Conservation (phyloP, 2,113 vertebrate species). For the Atherinomorus stipes region DNA sequence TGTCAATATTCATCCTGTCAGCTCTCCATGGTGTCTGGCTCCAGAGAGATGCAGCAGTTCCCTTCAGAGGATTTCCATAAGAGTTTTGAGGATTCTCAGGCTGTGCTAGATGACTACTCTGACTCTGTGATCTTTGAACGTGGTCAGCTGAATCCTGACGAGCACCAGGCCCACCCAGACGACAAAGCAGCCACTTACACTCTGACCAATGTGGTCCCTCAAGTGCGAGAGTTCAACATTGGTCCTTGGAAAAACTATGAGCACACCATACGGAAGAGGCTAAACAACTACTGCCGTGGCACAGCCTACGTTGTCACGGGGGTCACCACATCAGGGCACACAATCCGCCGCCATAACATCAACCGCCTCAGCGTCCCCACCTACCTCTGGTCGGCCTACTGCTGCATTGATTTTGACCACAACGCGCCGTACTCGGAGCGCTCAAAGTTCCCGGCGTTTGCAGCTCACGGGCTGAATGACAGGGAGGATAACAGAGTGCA, state of each 20-base stretch:
- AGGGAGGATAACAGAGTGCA: constrained; percentile 53
- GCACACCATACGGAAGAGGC: constrained; percentile 66
- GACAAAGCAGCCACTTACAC: constrained; percentile 84
- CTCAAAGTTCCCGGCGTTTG: constrained; percentile 72
- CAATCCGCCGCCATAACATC: constrained; percentile 69
- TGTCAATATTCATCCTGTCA: constrained; percentile 23
- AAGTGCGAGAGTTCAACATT: constrained; percentile 77
- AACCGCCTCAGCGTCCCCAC: constrained; percentile 74
- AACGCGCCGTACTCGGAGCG: constrained; percentile 73
- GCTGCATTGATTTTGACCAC: constrained; percentile 73
- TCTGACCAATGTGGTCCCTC: constrained; percentile 86
- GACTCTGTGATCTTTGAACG: constrained; percentile 73
- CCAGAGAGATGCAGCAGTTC: constrained; percentile 66
- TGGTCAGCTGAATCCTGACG: constrained; percentile 83
- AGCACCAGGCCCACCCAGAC: constrained; percentile 74
- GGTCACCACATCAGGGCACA: constrained; percentile 70
- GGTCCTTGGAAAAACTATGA: constrained; percentile 82
- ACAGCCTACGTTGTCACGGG: constrained; percentile 71
- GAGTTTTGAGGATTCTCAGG: constrained; percentile 72
- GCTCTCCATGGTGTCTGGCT: constrained; percentile 54
- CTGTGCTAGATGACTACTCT: constrained; percentile 76
- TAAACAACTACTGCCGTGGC: constrained; percentile 80
- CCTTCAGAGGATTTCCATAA: constrained; percentile 44
- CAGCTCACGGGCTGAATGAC: constrained; percentile 68
- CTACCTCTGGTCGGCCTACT: constrained; percentile 80